Conservation (phyloP, 2,797 vertebrate genomes). For the Novumbra hubbsi region DNA sequence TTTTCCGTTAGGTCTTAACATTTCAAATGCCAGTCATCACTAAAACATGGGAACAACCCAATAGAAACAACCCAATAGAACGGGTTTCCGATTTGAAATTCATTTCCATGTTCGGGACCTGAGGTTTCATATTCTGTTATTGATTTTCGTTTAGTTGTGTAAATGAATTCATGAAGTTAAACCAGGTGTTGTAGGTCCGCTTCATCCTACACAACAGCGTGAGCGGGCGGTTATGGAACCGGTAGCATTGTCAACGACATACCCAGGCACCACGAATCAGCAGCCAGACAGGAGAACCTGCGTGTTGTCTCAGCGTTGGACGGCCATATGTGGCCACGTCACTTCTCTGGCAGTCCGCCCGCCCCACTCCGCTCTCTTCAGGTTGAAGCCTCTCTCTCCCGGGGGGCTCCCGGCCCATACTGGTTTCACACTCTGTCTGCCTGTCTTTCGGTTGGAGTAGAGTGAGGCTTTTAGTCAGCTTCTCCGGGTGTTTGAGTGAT, state of each 20-base stretch:
- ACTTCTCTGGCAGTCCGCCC: slow-evolving; percentile 9
- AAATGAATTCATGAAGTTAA: too few relatives aligned
- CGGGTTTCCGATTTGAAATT: too few relatives aligned
- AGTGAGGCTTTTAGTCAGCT: slow-evolving; percentile 27
- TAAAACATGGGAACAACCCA: too few relatives aligned
- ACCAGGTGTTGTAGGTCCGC: too few relatives aligned
- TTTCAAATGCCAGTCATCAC: too few relatives aligned
- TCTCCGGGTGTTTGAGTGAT: slow-evolving; percentile 41
- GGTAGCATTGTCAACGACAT: neutral
- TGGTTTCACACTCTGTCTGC: slow-evolving; percentile 40
- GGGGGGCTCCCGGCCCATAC: slow-evolving; percentile 29
- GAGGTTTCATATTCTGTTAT: too few relatives aligned
- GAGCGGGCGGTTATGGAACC: too few relatives aligned
- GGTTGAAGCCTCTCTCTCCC: slow-evolving; percentile 5
- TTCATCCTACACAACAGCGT: too few relatives aligned
- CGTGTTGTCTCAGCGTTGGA: slow-evolving; percentile 20
- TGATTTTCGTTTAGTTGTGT: too few relatives aligned
- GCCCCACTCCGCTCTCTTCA: slow-evolving; percentile 1
- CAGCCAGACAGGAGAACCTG: neutral
- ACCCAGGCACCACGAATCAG: neutral
- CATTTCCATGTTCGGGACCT: too few relatives aligned
- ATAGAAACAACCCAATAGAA: too few relatives aligned
- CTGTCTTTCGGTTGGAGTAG: slow-evolving; percentile 36
- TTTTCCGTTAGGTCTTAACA: too few relatives aligned
- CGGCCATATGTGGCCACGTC: slow-evolving; percentile 27